Evolutionary conservation across 1,140 invertebrate genomes (phyloP).

Genomic region (Drosophila murphyi): DNA sequence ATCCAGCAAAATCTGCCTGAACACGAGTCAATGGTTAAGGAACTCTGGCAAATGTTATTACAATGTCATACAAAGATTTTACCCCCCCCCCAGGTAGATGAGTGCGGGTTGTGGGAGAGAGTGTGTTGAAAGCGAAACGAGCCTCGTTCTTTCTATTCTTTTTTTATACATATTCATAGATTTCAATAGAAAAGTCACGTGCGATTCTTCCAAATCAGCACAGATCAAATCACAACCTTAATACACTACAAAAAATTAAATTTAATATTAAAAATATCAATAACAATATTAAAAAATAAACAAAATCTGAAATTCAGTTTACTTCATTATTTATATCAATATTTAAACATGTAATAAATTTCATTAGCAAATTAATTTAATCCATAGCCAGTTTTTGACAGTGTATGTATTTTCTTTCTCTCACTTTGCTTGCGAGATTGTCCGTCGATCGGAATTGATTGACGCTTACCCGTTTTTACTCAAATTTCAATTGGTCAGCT

Average conservation of each 20-base stretch:
- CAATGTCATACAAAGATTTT: slow-evolving; percentile 1
- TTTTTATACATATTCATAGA: slow-evolving; percentile 27
- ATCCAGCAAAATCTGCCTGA: slow-evolving; percentile 73
- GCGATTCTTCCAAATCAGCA: slow-evolving; percentile 27
- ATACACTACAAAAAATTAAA: background rate
- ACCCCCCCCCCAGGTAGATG: slow-evolving; percentile 16
- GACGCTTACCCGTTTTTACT: slow-evolving; percentile 41
- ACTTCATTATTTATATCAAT: no score
- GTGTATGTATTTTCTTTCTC: background rate
- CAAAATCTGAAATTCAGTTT: no score
- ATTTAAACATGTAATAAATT: no score
- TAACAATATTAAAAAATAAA: no score
- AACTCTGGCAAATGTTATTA: slow-evolving; percentile 10
- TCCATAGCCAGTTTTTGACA: no score
- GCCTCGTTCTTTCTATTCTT: slow-evolving; percentile 34
- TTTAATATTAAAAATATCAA: background rate
- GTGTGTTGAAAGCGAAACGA: background rate
- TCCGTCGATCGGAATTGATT: slow-evolving; percentile 60
- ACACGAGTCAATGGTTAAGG: slow-evolving; percentile 26
- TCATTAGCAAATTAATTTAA: no score
- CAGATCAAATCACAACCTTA: slow-evolving; percentile 31
- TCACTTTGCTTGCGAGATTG: slow-evolving; percentile 31
- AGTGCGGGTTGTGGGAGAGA: background rate
- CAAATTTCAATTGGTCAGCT: slow-evolving; percentile 70
- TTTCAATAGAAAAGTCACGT: slow-evolving; percentile 55